phyloP scores from a whole-genome alignment of 1,140 invertebrate genomes.

The Drosophila punjabiensis region DNA sequence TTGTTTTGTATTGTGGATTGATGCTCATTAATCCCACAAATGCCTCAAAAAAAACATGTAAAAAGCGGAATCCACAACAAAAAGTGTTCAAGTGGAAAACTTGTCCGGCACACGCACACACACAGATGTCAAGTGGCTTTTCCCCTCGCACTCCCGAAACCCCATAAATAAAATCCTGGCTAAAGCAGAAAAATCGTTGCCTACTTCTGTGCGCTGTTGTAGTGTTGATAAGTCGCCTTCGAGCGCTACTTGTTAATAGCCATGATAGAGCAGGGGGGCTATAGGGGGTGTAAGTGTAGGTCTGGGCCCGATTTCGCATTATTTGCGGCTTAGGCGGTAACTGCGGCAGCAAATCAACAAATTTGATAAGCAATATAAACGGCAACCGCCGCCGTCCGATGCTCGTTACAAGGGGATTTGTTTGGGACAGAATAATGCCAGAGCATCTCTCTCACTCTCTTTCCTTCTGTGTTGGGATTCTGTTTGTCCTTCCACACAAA shows the following conservation, averaged over 20 bases:
- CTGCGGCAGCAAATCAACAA: conserved; percentile 80
- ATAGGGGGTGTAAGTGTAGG: not conserved
- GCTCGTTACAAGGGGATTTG: conserved; percentile 77
- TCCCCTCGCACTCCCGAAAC: not conserved
- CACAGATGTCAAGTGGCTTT: conserved; percentile 39
- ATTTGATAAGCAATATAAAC: conserved; percentile 83
- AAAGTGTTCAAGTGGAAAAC: conserved; percentile 82
- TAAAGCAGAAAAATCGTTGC: conserved; percentile 52
- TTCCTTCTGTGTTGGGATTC: conserved; percentile 13
- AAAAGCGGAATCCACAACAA: conserved; percentile 69
- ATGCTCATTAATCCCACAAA: conserved; percentile 82
- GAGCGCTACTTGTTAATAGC: conserved; percentile 78
- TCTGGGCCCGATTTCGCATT: conserved; percentile 56
- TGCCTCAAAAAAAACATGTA: conserved; percentile 68
- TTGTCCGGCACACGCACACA: conserved; percentile 50
- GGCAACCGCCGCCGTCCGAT: conserved; percentile 23
- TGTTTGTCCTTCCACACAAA: conserved; percentile 1
- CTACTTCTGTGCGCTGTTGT: conserved; percentile 67
- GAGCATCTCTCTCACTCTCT: not conserved
- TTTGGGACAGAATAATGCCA: conserved; percentile 23
- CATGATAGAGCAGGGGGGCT: conserved; percentile 20
- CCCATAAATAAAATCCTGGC: conserved; percentile 58
- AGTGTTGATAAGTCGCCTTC: conserved; percentile 81
- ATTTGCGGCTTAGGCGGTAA: conserved; percentile 74
- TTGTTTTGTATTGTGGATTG: conserved; percentile 76